Base-by-base conservation (phyloP, 2,113 vertebrate genomes). In the Chaetodon trifascialis region DNA sequence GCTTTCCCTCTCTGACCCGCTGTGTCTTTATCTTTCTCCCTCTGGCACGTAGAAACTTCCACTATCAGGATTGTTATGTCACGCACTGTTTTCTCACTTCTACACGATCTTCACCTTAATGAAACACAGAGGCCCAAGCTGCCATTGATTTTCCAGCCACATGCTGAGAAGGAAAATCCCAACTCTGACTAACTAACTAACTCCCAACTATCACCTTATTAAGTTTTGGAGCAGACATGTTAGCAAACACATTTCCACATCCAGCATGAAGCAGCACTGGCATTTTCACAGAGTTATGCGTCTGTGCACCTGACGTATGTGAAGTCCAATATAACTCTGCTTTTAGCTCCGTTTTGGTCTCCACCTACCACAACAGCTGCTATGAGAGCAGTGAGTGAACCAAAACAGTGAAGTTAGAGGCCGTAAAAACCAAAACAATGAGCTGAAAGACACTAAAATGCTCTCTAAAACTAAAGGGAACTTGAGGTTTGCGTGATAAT, bases 11-110 rank as follows among this genome's bases (percentile, higher is more conserved):
- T 56, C 70, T 60, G 49, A 65, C 46, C 40, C 69, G 25, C 66
- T 76, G 60, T 73, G 67, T 83, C 86, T 69, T 81, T 86, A 83
- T 89, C 82, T 80, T 44, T 12, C 19, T 78, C 62, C 69, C 25
- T 47, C 55, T 30, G 17, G 17, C 38, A 70, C 72, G 25, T 40
- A 70, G 73, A 47, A 62, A 75, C 73, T 70, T 72, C 64, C 63
- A 21, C 62, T 80, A 44, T 81, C 72, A 64, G 42, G 21, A 51
- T 73, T 76, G 73, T 79, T 84, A 76, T 59, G 63, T 79, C 73
- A 54, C 60, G 2, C 36, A 11, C 75, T 54, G 55, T 76, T 76
- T 83, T 87, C 72, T 75, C 71, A 47, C 55, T 86, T 76, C 85
- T 60, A 60, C 74, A 77, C 80, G 40, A 5, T 82, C 23, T 38